Evolutionary conservation across 2,113 vertebrate species (phyloP), one percentile per base, ranked within the genome.

Genomic region (Alaudala cheleensis): DNA sequence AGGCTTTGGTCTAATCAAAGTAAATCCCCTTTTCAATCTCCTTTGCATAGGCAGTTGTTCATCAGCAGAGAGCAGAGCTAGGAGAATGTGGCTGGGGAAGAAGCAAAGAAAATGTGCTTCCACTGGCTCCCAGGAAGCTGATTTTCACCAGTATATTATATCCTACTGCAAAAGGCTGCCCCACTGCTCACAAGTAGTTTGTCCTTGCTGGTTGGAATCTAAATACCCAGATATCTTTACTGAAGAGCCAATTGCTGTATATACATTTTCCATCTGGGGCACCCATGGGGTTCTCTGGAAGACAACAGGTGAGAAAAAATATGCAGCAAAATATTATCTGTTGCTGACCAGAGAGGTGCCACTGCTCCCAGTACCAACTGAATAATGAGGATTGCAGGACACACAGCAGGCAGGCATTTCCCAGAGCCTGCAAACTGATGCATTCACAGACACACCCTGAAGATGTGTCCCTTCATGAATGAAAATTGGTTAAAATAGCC

Each of bases 1-100:
- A 88, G 53, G 76, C 71, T 95, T 94, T 92, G 71, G 88, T 76
- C 76, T 93, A 82, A 92, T 72, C 82, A 92, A 95, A 86, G 62
- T 45, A 93, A 95, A 90, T 76, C 76, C 82, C 45, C 50, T 88
- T 88, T 92, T 85, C 65, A 85, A 76, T 90, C 85, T 88, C 57
- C 53, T 95, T 94, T 79, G 40, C 88, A 71, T 64, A 95, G 86
- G 25, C 2, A 0, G 49, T 19, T 87, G 50, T 7, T 64, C 89
- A 56, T 67, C 44, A 60, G 42, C 60, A 73, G 42, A 69, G 13
- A 84, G 29, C 42, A 90, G 60, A 87, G 14, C 21, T 85, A 74
- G 39, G 44, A 66, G 42, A 70, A 84, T 0, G 0, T 18, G 15
- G 22, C 31, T 70, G 47, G 33, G 49, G 33, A 58, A 91, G 79